phyloP scores from a whole-genome alignment of 2,888 invertebrate genomes.

The Lacanobia wlatinum region DNA sequence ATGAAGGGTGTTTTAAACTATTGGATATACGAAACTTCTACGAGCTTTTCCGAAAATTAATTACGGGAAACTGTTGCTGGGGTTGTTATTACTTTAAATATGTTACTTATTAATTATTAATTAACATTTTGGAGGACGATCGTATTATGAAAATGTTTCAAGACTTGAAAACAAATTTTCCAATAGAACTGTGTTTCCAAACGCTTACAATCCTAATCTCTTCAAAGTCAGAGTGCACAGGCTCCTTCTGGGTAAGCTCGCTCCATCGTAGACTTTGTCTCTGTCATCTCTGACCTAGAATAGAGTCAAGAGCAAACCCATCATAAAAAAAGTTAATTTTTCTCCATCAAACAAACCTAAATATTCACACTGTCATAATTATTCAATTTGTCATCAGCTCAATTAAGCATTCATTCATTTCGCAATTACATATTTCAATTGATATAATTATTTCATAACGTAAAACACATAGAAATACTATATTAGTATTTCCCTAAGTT shows the following conservation, averaged over 20 bases:
- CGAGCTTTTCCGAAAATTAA: neutral
- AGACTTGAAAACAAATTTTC: too few species aligned
- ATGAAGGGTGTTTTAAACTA: constrained; percentile 4
- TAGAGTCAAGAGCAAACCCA: too few species aligned
- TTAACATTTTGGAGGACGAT: neutral
- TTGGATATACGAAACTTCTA: constrained; percentile 3
- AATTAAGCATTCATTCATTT: neutral
- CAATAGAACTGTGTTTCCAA: too few species aligned
- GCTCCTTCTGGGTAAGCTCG: too few species aligned
- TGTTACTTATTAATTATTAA: neutral
- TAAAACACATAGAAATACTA: neutral
- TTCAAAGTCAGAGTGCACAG: too few species aligned
- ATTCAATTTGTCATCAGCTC: neutral
- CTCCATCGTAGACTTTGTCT: too few species aligned
- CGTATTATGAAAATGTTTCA: neutral
- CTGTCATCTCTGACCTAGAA: too few species aligned
- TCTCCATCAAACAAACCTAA: too few species aligned
- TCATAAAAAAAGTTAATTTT: too few species aligned
- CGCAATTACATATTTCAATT: neutral
- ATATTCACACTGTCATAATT: neutral
- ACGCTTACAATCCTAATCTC: too few species aligned
- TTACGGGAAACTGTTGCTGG: neutral
- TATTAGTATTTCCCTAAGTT: neutral
- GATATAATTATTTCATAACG: neutral
- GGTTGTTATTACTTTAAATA: neutral